Conservation (phyloP, 2,888 invertebrate genomes). For the Julus scanicus region DNA sequence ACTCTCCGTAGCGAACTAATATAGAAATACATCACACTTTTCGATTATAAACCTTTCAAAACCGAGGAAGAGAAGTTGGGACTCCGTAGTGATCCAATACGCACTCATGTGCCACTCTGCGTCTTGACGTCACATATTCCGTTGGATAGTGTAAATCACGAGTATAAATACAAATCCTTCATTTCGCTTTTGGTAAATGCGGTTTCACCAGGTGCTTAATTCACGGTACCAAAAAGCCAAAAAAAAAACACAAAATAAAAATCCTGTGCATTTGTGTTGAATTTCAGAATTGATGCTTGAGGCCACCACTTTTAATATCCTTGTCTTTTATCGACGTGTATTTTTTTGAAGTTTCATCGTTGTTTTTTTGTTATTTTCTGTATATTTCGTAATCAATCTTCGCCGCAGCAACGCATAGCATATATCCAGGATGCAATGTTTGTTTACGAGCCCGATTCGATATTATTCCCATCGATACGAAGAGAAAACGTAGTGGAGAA, state of each 20-base stretch:
- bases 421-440: conserved; percentile 28
- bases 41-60: too few relatives aligned
- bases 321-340: not conserved
- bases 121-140: too few relatives aligned
- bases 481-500: not conserved
- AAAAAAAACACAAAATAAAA: not conserved
- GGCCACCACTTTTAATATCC: conserved; percentile 1
- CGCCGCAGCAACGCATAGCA: conserved; percentile 6
- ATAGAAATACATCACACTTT: too few relatives aligned
- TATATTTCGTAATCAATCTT: conserved; percentile 14
- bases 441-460: conserved; percentile 18
- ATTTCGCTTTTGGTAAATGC: too few relatives aligned
- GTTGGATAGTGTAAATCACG: too few relatives aligned
- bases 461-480: conserved; percentile 2
- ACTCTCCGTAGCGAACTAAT: too few relatives aligned
- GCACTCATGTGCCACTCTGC: too few relatives aligned
- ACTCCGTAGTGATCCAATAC: too few relatives aligned
- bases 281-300: not conserved
- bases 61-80: too few relatives aligned
- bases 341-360: not conserved
- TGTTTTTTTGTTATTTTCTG: not conserved
- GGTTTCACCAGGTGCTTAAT: too few relatives aligned
- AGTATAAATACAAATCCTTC: too few relatives aligned
- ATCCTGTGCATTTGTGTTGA: not conserved
- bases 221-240: not conserved